A percentile compares a stretch with the other conserved stretches of the same genome.
Conservation (phyloP, 2,888 invertebrate genomes). For the Lissonota sp. region DNA sequence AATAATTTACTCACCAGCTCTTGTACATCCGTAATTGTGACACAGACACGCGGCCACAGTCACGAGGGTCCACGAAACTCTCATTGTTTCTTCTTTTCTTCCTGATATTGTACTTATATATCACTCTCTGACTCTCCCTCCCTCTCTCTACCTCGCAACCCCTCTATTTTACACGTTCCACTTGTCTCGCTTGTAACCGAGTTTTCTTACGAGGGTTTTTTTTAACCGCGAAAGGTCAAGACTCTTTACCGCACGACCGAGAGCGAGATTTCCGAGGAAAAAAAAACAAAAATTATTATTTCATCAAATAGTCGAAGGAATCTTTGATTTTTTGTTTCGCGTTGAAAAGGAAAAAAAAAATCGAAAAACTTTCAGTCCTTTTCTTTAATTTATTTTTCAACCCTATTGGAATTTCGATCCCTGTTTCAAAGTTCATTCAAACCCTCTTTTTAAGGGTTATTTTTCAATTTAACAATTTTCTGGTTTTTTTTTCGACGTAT, state of each 20-base stretch:
- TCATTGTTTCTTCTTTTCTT: slow-evolving; percentile 51
- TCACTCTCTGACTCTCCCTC: background rate
- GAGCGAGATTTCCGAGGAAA: slow-evolving; percentile 8
- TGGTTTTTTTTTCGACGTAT: background rate
- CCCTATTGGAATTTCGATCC: background rate
- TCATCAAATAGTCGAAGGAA: background rate
- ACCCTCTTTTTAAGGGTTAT: background rate
- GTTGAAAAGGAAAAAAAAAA: background rate
- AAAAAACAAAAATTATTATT: background rate
- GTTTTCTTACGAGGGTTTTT: slow-evolving; percentile 48
- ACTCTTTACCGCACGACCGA: slow-evolving; percentile 30
- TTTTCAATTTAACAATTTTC: background rate
- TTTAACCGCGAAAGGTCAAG: slow-evolving; percentile 52
- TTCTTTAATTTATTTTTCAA: background rate
- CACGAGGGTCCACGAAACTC: slow-evolving; percentile 68
- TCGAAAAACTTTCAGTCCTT: background rate
- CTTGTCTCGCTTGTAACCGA: slow-evolving; percentile 41
- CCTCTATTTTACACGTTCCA: slow-evolving; percentile 42
- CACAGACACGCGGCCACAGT: slow-evolving; percentile 69
- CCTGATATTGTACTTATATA: slow-evolving; percentile 16
- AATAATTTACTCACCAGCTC: slow-evolving; percentile 71
- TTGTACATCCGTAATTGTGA: slow-evolving; percentile 66
- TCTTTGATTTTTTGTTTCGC: background rate
- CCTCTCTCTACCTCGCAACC: slow-evolving; percentile 14
- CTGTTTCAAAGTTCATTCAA: background rate